These are phyloP conservation scores for Anguilla rostrata DNA, from an alignment of 2,113 vertebrate genomes.

Conservation along the genomic window DNA sequence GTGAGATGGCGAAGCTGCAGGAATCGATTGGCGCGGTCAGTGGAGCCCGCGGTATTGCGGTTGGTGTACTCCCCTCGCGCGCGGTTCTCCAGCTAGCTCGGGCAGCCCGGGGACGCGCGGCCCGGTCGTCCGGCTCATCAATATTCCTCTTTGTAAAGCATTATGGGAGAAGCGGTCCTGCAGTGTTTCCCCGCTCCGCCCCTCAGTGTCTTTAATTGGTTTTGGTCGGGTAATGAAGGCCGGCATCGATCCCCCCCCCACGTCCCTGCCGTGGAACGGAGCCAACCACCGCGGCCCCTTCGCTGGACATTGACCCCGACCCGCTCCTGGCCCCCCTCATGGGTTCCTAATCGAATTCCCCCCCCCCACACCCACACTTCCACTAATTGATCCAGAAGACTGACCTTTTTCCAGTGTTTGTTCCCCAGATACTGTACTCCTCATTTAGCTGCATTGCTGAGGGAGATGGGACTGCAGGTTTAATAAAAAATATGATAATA, in stretches of 20 bases:
- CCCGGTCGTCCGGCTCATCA: neutral
- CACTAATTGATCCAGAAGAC: conserved; percentile 14
- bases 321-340: neutral
- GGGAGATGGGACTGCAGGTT: conserved; percentile 9
- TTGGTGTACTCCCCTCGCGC: neutral
- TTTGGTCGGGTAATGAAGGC: neutral
- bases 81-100: neutral
- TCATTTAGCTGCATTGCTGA: neutral
- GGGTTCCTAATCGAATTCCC: neutral
- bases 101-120: neutral
- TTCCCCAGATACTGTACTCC: conserved; percentile 2
- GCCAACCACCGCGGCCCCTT: neutral
- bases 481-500: conserved; percentile 28
- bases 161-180: neutral
- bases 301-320: neutral
- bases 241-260: neutral
- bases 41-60: neutral
- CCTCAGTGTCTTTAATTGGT: neutral
- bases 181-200: neutral
- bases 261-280: neutral
- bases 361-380: too few relatives aligned
- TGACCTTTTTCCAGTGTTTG: conserved; percentile 24
- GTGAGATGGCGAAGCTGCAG: neutral
- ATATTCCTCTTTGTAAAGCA: neutral
- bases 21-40: neutral